Conservation (phyloP, 2,113 vertebrate species). For the Penelope pileata region DNA sequence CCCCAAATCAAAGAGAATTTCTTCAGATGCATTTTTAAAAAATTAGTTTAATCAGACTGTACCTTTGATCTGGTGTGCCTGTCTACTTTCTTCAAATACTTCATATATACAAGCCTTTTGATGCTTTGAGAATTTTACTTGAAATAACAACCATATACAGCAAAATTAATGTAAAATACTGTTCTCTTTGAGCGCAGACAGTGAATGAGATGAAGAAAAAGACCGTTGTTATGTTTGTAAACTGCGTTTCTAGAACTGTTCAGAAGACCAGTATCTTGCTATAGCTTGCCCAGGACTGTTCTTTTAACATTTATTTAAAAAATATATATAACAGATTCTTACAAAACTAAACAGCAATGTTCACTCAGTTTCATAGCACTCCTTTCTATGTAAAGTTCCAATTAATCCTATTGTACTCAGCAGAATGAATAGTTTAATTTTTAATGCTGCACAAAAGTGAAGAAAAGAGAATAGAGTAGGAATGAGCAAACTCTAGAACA, state of each 20-base stretch:
- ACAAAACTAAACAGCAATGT: neutral
- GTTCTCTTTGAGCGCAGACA: neutral
- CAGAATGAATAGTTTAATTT: neutral
- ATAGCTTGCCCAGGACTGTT: neutral
- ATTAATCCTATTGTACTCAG: neutral
- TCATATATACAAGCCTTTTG: neutral
- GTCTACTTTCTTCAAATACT: conserved; percentile 37
- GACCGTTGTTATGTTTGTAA: neutral
- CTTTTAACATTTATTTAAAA: neutral
- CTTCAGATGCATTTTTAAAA: neutral
- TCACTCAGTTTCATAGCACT: neutral
- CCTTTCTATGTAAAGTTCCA: neutral
- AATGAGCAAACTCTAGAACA: neutral
- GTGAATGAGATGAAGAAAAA: neutral
- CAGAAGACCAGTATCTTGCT: neutral
- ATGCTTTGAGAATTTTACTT: conserved; percentile 24
- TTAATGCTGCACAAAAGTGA: neutral
- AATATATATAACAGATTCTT: neutral
- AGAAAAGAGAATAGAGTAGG: neutral
- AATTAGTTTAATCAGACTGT: conserved; percentile 34
- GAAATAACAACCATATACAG: conserved; percentile 18
- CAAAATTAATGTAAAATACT: conserved; percentile 26
- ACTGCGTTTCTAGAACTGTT: neutral
- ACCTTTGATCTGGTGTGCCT: conserved; percentile 45
- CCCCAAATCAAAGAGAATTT: conserved; percentile 26